Conservation (phyloP, 2,797 vertebrate genomes). For the Anabacerthia variegaticeps region DNA sequence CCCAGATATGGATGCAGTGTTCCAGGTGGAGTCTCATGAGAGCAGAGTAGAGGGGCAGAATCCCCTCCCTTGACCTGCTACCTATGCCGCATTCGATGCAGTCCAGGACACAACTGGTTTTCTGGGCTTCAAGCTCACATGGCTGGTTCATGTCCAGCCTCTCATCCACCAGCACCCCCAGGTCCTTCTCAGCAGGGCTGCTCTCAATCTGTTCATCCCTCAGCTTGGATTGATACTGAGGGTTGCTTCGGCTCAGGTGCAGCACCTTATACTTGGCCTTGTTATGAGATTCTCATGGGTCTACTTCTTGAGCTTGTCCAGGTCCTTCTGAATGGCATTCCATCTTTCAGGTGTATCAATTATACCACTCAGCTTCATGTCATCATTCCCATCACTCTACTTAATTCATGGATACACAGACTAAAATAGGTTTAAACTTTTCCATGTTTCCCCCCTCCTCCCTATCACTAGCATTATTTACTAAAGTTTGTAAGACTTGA, state of each 20-base stretch:
- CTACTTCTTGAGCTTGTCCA: background rate
- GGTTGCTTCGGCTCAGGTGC: background rate
- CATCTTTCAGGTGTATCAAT: background rate
- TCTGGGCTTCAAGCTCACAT: accelerated
- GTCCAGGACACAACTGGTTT: accelerated
- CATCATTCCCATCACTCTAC: background rate
- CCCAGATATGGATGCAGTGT: accelerated
- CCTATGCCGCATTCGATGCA: accelerated
- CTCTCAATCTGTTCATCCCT: background rate
- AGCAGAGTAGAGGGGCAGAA: background rate
- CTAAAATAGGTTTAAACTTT: background rate
- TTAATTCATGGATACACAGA: background rate
- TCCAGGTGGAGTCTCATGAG: accelerated
- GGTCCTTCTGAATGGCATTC: background rate
- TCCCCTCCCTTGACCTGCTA: background rate
- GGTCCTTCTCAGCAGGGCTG: background rate
- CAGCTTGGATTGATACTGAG: background rate
- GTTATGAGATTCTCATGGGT: background rate
- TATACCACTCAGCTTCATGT: background rate
- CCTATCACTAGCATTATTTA: background rate
- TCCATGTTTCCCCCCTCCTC: background rate
- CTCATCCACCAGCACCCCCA: accelerated
- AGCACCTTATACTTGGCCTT: background rate
- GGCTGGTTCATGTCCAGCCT: background rate
- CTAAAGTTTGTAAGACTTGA: background rate